Conservation (phyloP, 2,113 vertebrate genomes). For the Emydocephalus ijimae region DNA sequence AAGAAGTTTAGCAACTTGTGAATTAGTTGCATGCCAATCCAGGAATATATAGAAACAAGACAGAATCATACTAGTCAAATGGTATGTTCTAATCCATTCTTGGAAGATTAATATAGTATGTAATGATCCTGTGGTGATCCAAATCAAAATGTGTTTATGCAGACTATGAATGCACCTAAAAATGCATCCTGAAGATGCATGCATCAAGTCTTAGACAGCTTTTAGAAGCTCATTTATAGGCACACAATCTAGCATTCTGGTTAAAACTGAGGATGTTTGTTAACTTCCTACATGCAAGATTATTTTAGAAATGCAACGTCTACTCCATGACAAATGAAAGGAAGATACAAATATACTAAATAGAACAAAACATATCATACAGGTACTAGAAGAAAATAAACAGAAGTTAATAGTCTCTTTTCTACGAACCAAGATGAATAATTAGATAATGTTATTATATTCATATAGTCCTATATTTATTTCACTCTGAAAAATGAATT, state of each 20-base stretch:
- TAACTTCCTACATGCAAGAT: background rate
- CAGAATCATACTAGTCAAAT: background rate
- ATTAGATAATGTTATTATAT: constrained; percentile 21
- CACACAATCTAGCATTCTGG: background rate
- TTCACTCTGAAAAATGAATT: constrained; percentile 5
- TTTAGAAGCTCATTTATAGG: background rate
- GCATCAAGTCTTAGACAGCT: background rate
- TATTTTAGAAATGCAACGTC: background rate
- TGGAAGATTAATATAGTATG: background rate
- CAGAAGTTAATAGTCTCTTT: background rate
- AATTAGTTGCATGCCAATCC: background rate
- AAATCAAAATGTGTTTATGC: background rate
- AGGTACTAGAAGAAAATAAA: background rate
- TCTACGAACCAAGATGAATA: background rate
- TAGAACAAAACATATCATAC: background rate
- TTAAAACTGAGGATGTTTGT: background rate
- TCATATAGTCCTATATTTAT: background rate
- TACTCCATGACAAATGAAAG: background rate
- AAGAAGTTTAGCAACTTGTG: background rate
- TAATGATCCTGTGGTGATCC: background rate
- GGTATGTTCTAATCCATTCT: background rate
- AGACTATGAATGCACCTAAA: background rate
- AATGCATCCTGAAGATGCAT: background rate
- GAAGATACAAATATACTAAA: background rate
- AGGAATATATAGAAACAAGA: background rate